Evolutionary conservation across 1,140 invertebrate genomes (phyloP).

Genomic region (Scaptomyza hsui): DNA sequence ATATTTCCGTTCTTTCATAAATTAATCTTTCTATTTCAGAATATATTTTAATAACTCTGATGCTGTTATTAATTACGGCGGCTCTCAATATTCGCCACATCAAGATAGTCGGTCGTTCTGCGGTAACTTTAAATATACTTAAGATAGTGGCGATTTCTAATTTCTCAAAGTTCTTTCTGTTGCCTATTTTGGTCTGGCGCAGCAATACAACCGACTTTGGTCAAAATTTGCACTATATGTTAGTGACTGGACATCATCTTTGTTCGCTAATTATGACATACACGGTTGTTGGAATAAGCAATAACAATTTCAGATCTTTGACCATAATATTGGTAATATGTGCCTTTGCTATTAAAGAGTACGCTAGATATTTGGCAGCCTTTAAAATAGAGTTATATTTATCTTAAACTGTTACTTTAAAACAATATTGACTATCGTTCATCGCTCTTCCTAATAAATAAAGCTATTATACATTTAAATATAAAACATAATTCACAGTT

Average conservation of each 20-base stretch:
- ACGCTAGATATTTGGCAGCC: conserved; percentile 44
- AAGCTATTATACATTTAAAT: background rate
- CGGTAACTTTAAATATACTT: conserved; percentile 50
- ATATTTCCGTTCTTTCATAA: background rate
- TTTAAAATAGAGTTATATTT: conserved; percentile 48
- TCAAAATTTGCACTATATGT: conserved; percentile 58
- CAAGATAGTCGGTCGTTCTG: conserved; percentile 20
- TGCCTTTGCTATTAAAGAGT: conserved; percentile 61
- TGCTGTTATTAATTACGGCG: conserved; percentile 54
- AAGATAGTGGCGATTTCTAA: conserved; percentile 84
- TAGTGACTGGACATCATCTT: conserved; percentile 73
- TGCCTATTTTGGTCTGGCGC: conserved; percentile 85
- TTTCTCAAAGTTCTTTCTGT: conserved; percentile 84
- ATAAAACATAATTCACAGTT: background rate
- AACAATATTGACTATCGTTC: no score
- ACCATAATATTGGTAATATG: conserved; percentile 46
- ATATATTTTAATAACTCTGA: conserved; percentile 59
- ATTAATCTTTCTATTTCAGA: conserved; percentile 44
- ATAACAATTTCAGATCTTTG: conserved; percentile 31
- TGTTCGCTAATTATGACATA: conserved; percentile 70
- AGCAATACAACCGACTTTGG: conserved; percentile 82
- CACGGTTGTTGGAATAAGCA: conserved; percentile 48
- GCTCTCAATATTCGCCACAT: conserved; percentile 33
- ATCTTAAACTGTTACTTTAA: conserved; percentile 10
- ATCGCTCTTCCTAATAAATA: background rate